phyloP scores from a whole-genome alignment of 1,140 invertebrate species.

The Zaprionus ornatus region DNA sequence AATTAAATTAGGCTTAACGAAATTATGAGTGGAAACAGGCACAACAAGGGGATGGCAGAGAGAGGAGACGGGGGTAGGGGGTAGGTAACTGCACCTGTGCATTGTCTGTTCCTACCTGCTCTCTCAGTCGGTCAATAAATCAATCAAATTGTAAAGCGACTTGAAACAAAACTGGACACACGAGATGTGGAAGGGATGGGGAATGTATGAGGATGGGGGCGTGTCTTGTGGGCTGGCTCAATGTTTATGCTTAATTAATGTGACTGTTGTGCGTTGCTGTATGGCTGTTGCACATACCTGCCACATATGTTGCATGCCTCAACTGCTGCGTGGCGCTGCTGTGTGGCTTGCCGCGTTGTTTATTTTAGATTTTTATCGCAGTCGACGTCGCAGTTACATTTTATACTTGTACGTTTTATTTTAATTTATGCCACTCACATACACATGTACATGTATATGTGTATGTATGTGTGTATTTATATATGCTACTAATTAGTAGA shows the following conservation, averaged over 20 bases:
- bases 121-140: slow-evolving; percentile 62
- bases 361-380: slow-evolving; percentile 80
- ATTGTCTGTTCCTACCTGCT: slow-evolving; percentile 29
- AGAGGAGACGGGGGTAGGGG: not conserved
- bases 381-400: slow-evolving; percentile 68
- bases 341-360: slow-evolving; percentile 58
- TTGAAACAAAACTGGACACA: slow-evolving; percentile 42
- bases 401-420: slow-evolving; percentile 77
- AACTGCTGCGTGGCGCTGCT: slow-evolving; percentile 21
- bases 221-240: slow-evolving; percentile 70
- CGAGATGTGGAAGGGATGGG: slow-evolving; percentile 11
- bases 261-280: slow-evolving; percentile 50
- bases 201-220: slow-evolving; percentile 36
- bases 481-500: slow-evolving; percentile 79
- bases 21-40: slow-evolving; percentile 11
- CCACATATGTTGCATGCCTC: slow-evolving; percentile 66
- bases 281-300: not conserved
- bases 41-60: not conserved
- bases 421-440: slow-evolving; percentile 78
- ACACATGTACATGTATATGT: slow-evolving; percentile 7
- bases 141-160: slow-evolving; percentile 67
- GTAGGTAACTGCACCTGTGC: slow-evolving; percentile 23
- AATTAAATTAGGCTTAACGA: slow-evolving; percentile 55
- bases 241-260: slow-evolving; percentile 81
- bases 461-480: slow-evolving; percentile 51